Evolutionary conservation across 2,888 invertebrate genomes (phyloP).

Genomic region (Drosophila ezoana): DNA sequence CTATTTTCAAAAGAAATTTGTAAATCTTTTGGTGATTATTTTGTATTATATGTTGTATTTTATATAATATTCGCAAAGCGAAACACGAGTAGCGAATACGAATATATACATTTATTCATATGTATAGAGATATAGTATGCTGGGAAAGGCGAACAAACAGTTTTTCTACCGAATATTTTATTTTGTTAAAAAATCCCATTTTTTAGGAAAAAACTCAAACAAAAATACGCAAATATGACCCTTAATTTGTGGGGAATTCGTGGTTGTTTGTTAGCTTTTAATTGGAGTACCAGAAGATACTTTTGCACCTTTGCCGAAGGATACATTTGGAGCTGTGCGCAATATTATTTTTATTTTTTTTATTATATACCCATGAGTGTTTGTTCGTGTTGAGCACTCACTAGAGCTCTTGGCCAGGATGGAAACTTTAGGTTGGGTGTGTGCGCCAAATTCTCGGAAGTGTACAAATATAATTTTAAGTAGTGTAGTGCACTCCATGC

Average conservation of each 20-base stretch:
- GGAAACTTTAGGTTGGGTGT: constrained; percentile 2
- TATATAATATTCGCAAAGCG: no score
- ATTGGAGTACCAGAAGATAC: constrained; percentile 24
- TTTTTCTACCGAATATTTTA: no score
- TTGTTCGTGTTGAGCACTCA: constrained; percentile 1
- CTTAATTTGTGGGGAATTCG: constrained; percentile 8
- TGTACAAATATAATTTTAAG: constrained; percentile 6
- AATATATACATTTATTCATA: no score
- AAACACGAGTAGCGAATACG: no score
- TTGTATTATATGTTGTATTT: no score
- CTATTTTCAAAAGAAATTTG: no score
- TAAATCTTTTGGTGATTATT: no score
- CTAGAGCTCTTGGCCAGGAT: constrained; percentile 3
- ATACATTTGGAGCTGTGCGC: neutral
- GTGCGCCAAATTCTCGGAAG: constrained; percentile 2
- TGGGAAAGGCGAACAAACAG: no score
- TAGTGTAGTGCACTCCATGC: constrained; percentile 9
- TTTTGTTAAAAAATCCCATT: neutral
- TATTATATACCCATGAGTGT: neutral
- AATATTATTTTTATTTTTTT: constrained; percentile 1
- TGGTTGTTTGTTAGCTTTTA: constrained; percentile 27
- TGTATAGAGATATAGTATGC: no score
- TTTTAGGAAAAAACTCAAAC: neutral
- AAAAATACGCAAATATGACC: constrained; percentile 14
- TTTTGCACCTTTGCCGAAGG: constrained; percentile 11